Evolutionary conservation across 2,113 vertebrate genomes (phyloP).

Genomic region (Microtus richardsoni): DNA sequence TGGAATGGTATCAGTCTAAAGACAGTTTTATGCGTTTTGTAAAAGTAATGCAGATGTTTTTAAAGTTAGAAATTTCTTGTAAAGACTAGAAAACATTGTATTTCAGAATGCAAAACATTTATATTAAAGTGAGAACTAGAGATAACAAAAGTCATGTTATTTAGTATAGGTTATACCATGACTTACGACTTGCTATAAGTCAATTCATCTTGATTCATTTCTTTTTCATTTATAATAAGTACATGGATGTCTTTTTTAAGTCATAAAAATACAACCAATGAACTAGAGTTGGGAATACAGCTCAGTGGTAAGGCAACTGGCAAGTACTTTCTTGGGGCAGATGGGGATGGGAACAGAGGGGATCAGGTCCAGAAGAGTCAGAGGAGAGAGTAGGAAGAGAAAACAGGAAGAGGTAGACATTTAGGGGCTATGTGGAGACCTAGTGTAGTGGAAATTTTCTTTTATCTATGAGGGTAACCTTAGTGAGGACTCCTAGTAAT

Average conservation of each 20-base stretch:
- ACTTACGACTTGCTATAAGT: neutral
- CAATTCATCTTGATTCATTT: neutral
- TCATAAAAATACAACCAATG: neutral
- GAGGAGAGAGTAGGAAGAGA: no score
- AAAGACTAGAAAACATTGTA: neutral
- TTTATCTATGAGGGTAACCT: accelerated
- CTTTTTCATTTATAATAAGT: neutral
- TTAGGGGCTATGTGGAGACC: neutral
- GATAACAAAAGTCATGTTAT: neutral
- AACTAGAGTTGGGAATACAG: no score
- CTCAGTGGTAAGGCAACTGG: neutral
- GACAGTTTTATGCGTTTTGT: neutral
- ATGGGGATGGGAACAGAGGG: neutral
- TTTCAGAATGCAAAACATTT: neutral
- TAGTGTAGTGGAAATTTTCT: neutral
- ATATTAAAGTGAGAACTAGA: neutral
- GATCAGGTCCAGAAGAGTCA: neutral
- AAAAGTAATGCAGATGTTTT: neutral
- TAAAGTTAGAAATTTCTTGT: conserved; percentile 3
- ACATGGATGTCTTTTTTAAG: neutral
- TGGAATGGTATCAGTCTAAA: neutral
- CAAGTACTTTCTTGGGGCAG: neutral
- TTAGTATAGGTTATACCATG: neutral
- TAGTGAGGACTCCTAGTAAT: neutral
- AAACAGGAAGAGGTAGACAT: neutral